A percentile compares a stretch with the other conserved stretches of the same genome.
Conservation (phyloP, 2,888 invertebrate genomes). For the Ctenicera cuprea region DNA sequence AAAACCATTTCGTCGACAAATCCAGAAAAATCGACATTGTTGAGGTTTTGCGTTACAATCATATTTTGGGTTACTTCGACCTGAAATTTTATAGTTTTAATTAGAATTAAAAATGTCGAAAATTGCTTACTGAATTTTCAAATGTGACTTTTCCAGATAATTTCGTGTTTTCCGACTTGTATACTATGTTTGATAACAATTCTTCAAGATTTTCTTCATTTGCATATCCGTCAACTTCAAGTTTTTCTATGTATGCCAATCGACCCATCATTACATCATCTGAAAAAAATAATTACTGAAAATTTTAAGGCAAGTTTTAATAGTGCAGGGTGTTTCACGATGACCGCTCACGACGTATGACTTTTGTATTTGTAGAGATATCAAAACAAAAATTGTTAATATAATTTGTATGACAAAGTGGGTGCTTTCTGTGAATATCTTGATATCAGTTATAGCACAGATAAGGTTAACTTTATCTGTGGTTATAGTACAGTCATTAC, state of each 20-base stretch:
- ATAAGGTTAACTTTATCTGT: too few species aligned
- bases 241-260: conserved; percentile 62
- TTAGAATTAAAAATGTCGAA: neutral
- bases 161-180: conserved; percentile 58
- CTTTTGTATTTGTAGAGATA: too few species aligned
- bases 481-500: too few species aligned
- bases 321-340: too few species aligned
- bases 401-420: too few species aligned
- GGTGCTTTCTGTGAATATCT: too few species aligned
- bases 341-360: too few species aligned
- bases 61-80: conserved; percentile 65
- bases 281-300: conserved; percentile 51
- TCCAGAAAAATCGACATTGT: conserved; percentile 67
- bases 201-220: conserved; percentile 62
- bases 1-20: conserved; percentile 70
- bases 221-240: conserved; percentile 62
- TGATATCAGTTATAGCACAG: too few species aligned
- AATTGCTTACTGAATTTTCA: conserved; percentile 43
- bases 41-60: conserved; percentile 60
- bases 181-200: conserved; percentile 63
- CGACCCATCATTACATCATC: conserved; percentile 66
- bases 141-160: conserved; percentile 62
- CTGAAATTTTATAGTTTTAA: conserved; percentile 55
- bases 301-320: neutral
- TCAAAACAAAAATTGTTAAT: too few species aligned